Base-by-base conservation (phyloP, 2,888 invertebrate species). In the Eutolmus rufibarbis region DNA sequence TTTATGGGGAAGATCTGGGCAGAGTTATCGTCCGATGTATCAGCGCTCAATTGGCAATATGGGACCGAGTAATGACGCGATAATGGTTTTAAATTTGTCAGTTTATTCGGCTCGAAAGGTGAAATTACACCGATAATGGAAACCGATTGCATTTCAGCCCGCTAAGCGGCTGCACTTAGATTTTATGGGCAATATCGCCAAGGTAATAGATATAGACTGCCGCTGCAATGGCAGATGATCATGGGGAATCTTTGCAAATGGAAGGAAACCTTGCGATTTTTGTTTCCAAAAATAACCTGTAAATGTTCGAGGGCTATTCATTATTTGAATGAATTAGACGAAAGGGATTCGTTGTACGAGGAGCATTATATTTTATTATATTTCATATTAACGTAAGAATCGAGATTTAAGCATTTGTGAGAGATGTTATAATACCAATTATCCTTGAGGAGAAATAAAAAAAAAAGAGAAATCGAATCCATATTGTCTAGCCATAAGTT, bases 71-170 rank as follows among this genome's bases (percentile, higher is more conserved):
- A 66, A 84, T 84, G 84, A 84, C 37, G 84, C 84, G 74, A 84
- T 84, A 74, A 84, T 84, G 84, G 84, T 74, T 66, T 57, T 84
- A 84, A 84, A 84, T 84, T 84, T 84, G 84, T 84, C 84, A 81
- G 81, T 46, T 78, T 81, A 81, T 81, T 51, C 51, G 51, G 28
- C 31, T 46, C 56, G 81, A 81, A 81, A 81, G 81, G 81, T 81
- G 81, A 81, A 81, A 81, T 81, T 81, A 81, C 81, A 51, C 81
- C 46, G 81, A 81, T 81, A 81, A 81, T 81, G 81, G 81, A 16
- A 56, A 51, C 28, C 46, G 51, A 81, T 81, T 81, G 81, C 51
- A 81, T 81, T 81, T 51, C 37, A 56, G 43, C n/a, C n/a, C 37
- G 51, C 28, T 81, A 51, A 31, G 51, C 81, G 28, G 46, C 28